Conservation (phyloP, 2,113 vertebrate species). For the Atlantisia rogersi region DNA sequence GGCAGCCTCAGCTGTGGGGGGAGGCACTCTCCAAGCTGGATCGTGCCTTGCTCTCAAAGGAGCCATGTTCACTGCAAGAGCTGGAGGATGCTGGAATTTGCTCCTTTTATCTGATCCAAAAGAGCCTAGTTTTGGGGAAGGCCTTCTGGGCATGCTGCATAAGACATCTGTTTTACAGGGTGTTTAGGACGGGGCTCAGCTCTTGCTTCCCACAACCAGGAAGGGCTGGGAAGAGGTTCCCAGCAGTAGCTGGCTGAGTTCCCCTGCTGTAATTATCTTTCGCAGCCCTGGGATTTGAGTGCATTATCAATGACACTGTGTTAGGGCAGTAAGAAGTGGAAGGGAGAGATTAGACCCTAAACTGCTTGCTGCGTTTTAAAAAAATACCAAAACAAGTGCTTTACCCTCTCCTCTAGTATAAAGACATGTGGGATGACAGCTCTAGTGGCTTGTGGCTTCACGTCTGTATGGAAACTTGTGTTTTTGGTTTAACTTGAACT, state of each 20-base stretch:
- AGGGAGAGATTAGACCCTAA: background rate
- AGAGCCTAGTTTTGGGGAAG: slow-evolving; percentile 21
- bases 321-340: background rate
- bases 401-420: background rate
- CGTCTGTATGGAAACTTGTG: background rate
- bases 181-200: background rate
- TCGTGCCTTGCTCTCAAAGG: background rate
- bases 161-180: slow-evolving; percentile 63
- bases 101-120: slow-evolving; percentile 35
- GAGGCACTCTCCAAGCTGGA: background rate
- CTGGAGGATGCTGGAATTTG: slow-evolving; percentile 40
- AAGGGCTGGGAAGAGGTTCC: slow-evolving; percentile 20
- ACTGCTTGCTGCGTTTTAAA: background rate
- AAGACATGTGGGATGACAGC: background rate
- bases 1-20: slow-evolving; percentile 38
- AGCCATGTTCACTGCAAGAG: background rate
- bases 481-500: background rate
- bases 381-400: background rate
- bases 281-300: background rate
- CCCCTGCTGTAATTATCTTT: background rate
- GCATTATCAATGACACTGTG: background rate
- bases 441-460: background rate
- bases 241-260: background rate
- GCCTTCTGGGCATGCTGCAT: slow-evolving; percentile 36
- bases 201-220: slow-evolving; percentile 27